A percentile compares a stretch with the other conserved stretches of the same genome.
Evolutionary conservation across 2,888 invertebrate genomes (phyloP).

Genomic region (Strigamia crassipes): DNA sequence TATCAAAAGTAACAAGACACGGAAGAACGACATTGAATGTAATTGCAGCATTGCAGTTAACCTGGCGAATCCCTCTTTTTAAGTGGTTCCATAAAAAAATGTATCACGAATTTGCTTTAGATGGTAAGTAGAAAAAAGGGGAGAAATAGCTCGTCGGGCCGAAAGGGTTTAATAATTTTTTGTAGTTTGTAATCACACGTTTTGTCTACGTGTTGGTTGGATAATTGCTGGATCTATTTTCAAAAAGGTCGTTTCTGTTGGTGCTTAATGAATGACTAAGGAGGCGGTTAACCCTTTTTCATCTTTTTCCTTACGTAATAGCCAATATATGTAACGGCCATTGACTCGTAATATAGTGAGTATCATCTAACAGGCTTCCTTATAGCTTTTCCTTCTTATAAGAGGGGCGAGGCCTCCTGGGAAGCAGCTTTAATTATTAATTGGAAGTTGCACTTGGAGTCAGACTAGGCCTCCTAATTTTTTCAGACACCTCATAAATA

Average conservation of each 20-base stretch:
- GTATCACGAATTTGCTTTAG: neutral
- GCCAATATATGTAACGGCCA: neutral
- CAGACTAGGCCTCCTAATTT: neutral
- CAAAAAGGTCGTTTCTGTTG: neutral
- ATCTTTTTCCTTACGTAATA: neutral
- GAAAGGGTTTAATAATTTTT: neutral
- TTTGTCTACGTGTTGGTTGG: neutral
- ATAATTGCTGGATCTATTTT: neutral
- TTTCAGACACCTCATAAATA: neutral
- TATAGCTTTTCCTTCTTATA: neutral
- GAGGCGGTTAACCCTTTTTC: neutral
- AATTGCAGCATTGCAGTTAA: neutral
- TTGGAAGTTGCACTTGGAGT: neutral
- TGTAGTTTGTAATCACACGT: neutral
- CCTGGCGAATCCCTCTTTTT: neutral
- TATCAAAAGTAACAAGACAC: neutral
- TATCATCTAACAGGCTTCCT: neutral
- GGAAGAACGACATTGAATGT: neutral
- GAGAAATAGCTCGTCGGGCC: neutral
- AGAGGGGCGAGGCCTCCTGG: neutral
- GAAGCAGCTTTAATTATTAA: neutral
- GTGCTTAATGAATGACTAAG: neutral
- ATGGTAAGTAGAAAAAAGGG: neutral
- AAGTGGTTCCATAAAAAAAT: neutral
- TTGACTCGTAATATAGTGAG: neutral